A percentile compares a stretch with the other conserved stretches of the same genome.
phyloP scores from a whole-genome alignment of 2,888 invertebrate species.

The Yponomeuta cagnagella region DNA sequence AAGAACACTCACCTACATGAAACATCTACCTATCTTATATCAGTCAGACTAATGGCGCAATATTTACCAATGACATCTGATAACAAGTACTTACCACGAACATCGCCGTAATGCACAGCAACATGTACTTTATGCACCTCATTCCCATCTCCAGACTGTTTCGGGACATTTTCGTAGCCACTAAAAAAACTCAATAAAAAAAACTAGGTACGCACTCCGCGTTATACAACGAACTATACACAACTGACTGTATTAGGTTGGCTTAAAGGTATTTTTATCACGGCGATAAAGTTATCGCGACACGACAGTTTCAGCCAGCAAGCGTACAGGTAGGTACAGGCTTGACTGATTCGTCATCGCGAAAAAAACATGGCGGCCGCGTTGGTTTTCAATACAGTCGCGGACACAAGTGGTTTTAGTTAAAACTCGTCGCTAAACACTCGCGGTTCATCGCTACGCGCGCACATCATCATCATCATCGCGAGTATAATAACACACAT shows the following conservation, averaged over 20 bases:
- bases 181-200: conserved; percentile 1
- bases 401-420: not conserved
- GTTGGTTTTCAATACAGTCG: not conserved
- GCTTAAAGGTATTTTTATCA: conserved; percentile 27
- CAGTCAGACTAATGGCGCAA: conserved; percentile 6
- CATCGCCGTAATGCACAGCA: conserved; percentile 84
- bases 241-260: conserved; percentile 1
- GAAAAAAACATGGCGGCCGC: conserved; percentile 26
- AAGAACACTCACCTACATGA: not conserved
- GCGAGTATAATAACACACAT: too few species aligned
- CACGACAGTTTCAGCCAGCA: conserved; percentile 21
- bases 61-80: not conserved
- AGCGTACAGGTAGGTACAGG: conserved; percentile 12
- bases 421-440: not conserved
- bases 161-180: conserved; percentile 45
- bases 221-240: conserved; percentile 2
- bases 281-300: conserved; percentile 32
- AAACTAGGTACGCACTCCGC: conserved; percentile 9
- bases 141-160: conserved; percentile 78
- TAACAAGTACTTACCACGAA: conserved; percentile 80
- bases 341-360: conserved; percentile 26
- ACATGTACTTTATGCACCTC: conserved; percentile 84
- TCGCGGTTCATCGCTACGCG: too few species aligned
- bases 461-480: too few species aligned
- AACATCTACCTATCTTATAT: not conserved